These are phyloP conservation scores for Odontomyia ornata DNA, from an alignment of 2,888 invertebrate genomes.

Conservation along the genomic window DNA sequence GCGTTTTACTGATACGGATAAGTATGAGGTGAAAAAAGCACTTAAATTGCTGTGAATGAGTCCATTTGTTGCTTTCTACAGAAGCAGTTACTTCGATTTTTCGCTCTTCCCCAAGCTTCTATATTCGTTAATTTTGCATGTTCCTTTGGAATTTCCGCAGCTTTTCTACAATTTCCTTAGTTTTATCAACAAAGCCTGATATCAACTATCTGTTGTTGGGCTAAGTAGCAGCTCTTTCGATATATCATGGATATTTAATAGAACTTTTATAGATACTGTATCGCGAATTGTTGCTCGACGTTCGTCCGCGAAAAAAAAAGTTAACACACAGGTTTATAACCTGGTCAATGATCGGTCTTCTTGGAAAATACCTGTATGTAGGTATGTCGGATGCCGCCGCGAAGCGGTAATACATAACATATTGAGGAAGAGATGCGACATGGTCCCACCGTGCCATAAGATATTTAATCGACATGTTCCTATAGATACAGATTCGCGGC, in stretches of 20 bases:
- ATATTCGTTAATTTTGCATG: too few relatives aligned
- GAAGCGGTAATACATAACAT: slow-evolving; percentile 35
- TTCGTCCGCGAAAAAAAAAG: slow-evolving; percentile 41
- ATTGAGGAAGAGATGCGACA: slow-evolving; percentile 33
- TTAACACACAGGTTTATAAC: slow-evolving; percentile 50
- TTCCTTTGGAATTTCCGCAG: too few relatives aligned
- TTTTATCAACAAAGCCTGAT: too few relatives aligned
- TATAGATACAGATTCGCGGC: slow-evolving; percentile 20
- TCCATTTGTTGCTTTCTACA: too few relatives aligned
- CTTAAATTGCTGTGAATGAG: too few relatives aligned
- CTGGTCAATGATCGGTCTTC: slow-evolving; percentile 50
- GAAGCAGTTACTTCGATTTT: too few relatives aligned
- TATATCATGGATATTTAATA: background rate
- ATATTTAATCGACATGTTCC: background rate
- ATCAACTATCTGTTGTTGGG: too few relatives aligned
- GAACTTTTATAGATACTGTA: slow-evolving; percentile 36
- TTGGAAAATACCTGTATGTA: slow-evolving; percentile 47
- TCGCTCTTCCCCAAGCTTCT: too few relatives aligned
- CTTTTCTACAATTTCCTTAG: too few relatives aligned
- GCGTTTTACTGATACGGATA: too few relatives aligned
- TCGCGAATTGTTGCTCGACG: slow-evolving; percentile 45
- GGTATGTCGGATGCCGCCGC: slow-evolving; percentile 39
- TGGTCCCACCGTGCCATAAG: slow-evolving; percentile 11
- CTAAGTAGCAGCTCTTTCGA: background rate
- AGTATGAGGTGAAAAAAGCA: too few relatives aligned